phyloP scores from a whole-genome alignment of 2,888 invertebrate species.

The Prosapia bicincta region DNA sequence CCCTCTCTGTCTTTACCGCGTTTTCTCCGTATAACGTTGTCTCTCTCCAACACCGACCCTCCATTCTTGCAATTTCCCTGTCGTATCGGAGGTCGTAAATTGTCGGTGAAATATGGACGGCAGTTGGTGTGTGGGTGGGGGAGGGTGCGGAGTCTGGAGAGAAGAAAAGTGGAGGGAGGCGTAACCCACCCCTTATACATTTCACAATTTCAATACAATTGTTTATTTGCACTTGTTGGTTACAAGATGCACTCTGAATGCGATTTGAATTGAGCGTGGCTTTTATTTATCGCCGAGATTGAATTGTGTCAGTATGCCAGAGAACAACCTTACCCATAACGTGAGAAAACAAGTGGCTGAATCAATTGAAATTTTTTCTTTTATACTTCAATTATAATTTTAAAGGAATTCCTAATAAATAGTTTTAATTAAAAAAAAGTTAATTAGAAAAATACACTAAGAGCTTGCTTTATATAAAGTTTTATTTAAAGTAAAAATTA shows the following conservation, averaged over 20 bases:
- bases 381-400: too few species aligned
- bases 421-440: too few species aligned
- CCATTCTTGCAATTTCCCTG: constrained; percentile 91
- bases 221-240: background rate
- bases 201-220: background rate
- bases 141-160: constrained; percentile 25
- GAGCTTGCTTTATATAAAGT: too few species aligned
- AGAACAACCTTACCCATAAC: too few species aligned
- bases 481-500: too few species aligned
- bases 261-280: background rate
- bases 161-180: constrained; percentile 23
- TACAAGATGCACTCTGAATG: background rate
- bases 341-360: too few species aligned
- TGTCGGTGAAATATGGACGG: constrained; percentile 76
- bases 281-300: background rate
- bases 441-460: too few species aligned
- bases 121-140: constrained; percentile 47
- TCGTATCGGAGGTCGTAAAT: constrained; percentile 88
- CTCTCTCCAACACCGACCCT: constrained; percentile 23
- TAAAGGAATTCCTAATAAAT: too few species aligned
- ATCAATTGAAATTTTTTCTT: too few species aligned
- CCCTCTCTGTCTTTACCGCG: constrained; percentile 20
- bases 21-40: constrained; percentile 20
- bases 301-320: background rate
- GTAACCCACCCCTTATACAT: constrained; percentile 5